These are phyloP conservation scores for Drosophila fungiperda DNA, from an alignment of 2,888 invertebrate genomes.

Conservation along the genomic window DNA sequence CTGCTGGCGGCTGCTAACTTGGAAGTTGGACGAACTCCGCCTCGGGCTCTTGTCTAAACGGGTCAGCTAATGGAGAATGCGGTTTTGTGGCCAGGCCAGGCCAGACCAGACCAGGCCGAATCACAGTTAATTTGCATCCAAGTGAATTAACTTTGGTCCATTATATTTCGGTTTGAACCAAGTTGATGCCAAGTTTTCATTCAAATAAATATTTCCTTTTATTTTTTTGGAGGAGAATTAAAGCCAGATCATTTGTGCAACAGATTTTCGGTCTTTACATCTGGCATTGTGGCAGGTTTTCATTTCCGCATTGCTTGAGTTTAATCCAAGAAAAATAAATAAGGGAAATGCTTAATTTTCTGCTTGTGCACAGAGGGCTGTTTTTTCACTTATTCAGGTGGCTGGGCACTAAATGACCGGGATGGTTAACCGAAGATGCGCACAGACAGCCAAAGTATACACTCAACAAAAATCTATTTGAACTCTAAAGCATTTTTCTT, in stretches of 20 bases:
- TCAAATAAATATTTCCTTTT: not conserved
- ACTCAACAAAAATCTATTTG: not conserved
- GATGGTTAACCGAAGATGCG: not conserved
- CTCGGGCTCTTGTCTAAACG: constrained; percentile 21
- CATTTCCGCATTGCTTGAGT: constrained; percentile 20
- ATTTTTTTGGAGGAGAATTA: not conserved
- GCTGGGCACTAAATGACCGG: constrained; percentile 12
- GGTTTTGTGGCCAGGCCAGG: constrained; percentile 26
- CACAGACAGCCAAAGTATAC: not conserved
- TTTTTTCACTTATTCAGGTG: constrained; percentile 18
- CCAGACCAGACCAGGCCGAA: constrained; percentile 8
- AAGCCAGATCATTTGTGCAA: not conserved
- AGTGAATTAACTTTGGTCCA: not conserved
- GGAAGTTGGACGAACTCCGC: constrained; percentile 8
- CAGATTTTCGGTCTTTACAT: not conserved
- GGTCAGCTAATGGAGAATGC: constrained; percentile 35
- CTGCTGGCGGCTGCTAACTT: constrained; percentile 33
- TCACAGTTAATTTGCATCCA: constrained; percentile 23
- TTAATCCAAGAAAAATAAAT: constrained; percentile 12
- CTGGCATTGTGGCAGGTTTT: constrained; percentile 28
- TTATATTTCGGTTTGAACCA: not conserved
- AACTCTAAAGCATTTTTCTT: not conserved
- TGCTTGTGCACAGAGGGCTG: constrained; percentile 25
- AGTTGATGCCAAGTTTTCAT: not conserved
- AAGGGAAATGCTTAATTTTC: constrained; percentile 54